These are phyloP conservation scores for Eurois occulta DNA, from an alignment of 2,888 invertebrate genomes.

Conservation along the genomic window DNA sequence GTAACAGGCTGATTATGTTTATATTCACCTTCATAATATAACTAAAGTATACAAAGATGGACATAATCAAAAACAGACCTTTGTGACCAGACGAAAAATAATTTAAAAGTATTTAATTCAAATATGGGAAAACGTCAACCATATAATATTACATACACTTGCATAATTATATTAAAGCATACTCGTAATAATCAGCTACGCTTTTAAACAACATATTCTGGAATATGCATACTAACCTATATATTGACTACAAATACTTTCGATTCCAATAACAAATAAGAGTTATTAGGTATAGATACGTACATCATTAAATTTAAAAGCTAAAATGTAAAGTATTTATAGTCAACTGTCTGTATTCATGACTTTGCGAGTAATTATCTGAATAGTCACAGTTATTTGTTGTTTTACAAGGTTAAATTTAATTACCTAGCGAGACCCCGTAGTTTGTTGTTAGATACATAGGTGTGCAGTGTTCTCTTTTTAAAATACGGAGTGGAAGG, in stretches of 20 bases:
- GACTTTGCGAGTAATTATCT: not conserved
- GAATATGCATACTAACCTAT: conserved; percentile 62
- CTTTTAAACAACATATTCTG: conserved; percentile 58
- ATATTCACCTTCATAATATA: not conserved
- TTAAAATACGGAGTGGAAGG: too few species aligned
- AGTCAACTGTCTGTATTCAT: conserved; percentile 52
- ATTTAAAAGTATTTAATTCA: not conserved
- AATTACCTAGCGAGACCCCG: not conserved
- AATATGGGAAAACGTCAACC: not conserved
- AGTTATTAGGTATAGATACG: conserved; percentile 39
- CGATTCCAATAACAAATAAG: conserved; percentile 54
- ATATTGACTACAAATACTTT: conserved; percentile 63
- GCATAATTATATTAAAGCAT: conserved; percentile 61
- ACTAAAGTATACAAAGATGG: not conserved
- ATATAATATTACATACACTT: conserved; percentile 46
- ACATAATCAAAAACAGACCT: not conserved
- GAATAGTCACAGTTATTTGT: conserved; percentile 1
- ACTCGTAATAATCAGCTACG: conserved; percentile 54
- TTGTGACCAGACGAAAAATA: not conserved
- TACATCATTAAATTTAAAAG: conserved; percentile 50
- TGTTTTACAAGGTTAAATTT: not conserved
- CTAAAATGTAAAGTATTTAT: conserved; percentile 60
- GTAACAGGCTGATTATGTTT: not conserved
- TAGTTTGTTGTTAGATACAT: not conserved
- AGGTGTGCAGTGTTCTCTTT: not conserved